Evolutionary conservation across 1,140 invertebrate genomes (phyloP).

Genomic region (Oppia nitens): DNA sequence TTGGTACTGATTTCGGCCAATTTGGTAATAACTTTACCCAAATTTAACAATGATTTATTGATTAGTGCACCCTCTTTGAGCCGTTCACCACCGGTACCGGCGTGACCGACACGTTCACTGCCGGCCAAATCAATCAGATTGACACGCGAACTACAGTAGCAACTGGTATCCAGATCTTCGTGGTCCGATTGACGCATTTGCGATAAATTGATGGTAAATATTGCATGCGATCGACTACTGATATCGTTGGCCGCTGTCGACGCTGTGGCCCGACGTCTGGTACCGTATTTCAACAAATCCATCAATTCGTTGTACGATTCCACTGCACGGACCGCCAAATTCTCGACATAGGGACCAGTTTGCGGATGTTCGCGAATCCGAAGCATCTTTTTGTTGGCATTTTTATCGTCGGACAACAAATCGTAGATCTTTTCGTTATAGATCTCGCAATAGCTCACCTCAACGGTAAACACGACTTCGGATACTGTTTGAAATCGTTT

Average conservation of each 20-base stretch:
- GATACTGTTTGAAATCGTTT: constrained; percentile 58
- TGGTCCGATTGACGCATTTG: background rate
- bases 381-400: constrained; percentile 48
- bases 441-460: constrained; percentile 98
- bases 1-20: constrained; percentile 65
- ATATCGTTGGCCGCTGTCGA: constrained; percentile 98
- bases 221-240: constrained; percentile 90
- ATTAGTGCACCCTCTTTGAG: constrained; percentile 91
- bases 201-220: constrained; percentile 91
- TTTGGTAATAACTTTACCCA: constrained; percentile 94
- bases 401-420: constrained; percentile 38
- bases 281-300: constrained; percentile 1
- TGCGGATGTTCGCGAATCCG: constrained; percentile 95
- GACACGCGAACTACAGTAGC: constrained; percentile 39
- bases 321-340: constrained; percentile 80
- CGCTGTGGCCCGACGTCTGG: constrained; percentile 61
- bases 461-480: constrained; percentile 72
- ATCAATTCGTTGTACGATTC: constrained; percentile 37
- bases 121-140: constrained; percentile 93
- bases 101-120: constrained; percentile 81
- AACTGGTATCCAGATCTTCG: background rate
- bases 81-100: constrained; percentile 69
- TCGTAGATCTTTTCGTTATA: constrained; percentile 99
- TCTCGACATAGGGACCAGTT: constrained; percentile 95
- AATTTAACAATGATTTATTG: constrained; percentile 90